Percentiles rank a stretch among this genome's conserved stretches.
phyloP scores from a whole-genome alignment of 2,113 vertebrate genomes.

The Speoplatyrhinus poulsoni region DNA sequence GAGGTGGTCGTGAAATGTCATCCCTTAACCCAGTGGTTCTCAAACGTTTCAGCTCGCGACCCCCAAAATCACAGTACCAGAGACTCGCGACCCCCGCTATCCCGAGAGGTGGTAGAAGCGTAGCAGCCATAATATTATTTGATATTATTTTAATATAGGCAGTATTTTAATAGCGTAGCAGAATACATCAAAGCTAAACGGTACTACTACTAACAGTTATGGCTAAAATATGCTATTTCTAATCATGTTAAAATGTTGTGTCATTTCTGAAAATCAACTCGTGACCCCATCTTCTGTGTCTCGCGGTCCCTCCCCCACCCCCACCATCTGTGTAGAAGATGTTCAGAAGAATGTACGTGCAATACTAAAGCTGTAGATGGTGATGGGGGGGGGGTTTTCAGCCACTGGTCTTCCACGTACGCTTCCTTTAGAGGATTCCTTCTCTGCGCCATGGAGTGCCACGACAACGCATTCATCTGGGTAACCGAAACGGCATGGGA shows the following conservation, averaged over 20 bases:
- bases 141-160: too few relatives aligned
- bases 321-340: constrained; percentile 24
- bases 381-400: constrained; percentile 20
- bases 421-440: constrained; percentile 34
- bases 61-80: too few relatives aligned
- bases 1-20: background rate
- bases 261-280: too few relatives aligned
- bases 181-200: too few relatives aligned
- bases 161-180: too few relatives aligned
- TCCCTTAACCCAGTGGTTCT: background rate
- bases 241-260: too few relatives aligned
- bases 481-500: constrained; percentile 29
- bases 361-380: constrained; percentile 21
- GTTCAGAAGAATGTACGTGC: constrained; percentile 22
- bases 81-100: background rate
- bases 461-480: constrained; percentile 21
- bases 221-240: too few relatives aligned
- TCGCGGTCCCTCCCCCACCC: too few relatives aligned
- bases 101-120: too few relatives aligned
- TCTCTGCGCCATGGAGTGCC: constrained; percentile 28
- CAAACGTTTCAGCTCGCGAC: background rate
- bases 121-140: too few relatives aligned
- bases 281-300: too few relatives aligned
- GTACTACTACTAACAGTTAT: too few relatives aligned
- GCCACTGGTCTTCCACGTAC: constrained; percentile 39